Evolutionary conservation across 2,113 vertebrate species (phyloP).

Genomic region (Siphamia tubifer): DNA sequence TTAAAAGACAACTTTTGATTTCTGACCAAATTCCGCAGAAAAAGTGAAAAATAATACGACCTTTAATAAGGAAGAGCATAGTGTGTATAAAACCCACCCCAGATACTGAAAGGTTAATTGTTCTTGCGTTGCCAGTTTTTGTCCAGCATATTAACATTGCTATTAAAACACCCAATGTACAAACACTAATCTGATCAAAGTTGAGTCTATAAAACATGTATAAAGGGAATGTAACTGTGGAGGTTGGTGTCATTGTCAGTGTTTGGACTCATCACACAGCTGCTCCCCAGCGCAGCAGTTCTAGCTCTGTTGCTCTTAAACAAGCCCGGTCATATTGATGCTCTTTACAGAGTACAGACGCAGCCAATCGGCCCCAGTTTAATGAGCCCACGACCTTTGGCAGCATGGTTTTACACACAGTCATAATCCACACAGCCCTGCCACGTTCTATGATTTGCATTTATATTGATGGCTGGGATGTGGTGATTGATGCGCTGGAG

Average conservation of each 20-base stretch:
- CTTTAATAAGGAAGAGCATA: no score
- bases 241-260: neutral
- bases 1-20: no score
- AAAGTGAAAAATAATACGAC: no score
- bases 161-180: no score
- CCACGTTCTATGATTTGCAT: conserved; percentile 62
- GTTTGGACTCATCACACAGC: conserved; percentile 4
- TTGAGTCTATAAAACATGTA: no score
- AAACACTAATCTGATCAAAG: no score
- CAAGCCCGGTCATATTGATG: neutral
- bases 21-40: no score
- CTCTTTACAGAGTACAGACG: conserved; percentile 16
- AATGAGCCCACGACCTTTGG: conserved; percentile 58
- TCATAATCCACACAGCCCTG: conserved; percentile 28
- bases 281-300: neutral
- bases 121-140: no score
- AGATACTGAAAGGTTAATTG: no score
- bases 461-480: conserved; percentile 57
- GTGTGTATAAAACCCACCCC: no score
- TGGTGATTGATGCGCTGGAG: conserved; percentile 38
- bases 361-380: conserved; percentile 1
- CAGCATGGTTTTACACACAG: conserved; percentile 30
- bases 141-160: no score
- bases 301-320: neutral
- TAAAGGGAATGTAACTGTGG: neutral